Evolutionary conservation across 2,888 invertebrate species (phyloP).

Genomic region (Tholera decimalis): DNA sequence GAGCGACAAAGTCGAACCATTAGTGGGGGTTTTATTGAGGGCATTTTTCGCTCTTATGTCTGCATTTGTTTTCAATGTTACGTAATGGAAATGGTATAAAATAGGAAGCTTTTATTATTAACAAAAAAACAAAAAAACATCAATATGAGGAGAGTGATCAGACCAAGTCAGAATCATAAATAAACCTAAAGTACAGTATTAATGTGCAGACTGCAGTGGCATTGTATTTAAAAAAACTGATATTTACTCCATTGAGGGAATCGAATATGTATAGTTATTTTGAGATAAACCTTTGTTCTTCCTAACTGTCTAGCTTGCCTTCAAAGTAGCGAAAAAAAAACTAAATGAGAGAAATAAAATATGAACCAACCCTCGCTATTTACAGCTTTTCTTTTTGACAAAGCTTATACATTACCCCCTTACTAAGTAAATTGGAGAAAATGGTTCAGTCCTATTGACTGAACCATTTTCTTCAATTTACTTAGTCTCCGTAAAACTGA

Average conservation of each 20-base stretch:
- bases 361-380: slow-evolving; percentile 44
- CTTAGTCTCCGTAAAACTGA: slow-evolving; percentile 40
- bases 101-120: slow-evolving; percentile 15
- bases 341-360: slow-evolving; percentile 30
- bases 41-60: slow-evolving; percentile 36
- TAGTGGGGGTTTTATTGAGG: slow-evolving; percentile 56
- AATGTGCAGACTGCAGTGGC: background rate
- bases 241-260: slow-evolving; percentile 23
- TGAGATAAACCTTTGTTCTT: slow-evolving; percentile 8
- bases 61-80: slow-evolving; percentile 21
- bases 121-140: background rate
- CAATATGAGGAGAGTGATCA: background rate
- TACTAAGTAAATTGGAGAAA: too few relatives aligned
- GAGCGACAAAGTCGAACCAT: slow-evolving; percentile 43
- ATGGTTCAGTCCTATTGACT: too few relatives aligned
- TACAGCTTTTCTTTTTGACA: slow-evolving; percentile 50
- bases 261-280: slow-evolving; percentile 17
- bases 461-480: slow-evolving; percentile 61
- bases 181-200: slow-evolving; percentile 1
- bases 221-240: too few relatives aligned
- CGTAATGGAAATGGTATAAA: slow-evolving; percentile 10
- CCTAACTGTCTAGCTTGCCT: slow-evolving; percentile 5
- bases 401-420: slow-evolving; percentile 39
- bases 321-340: slow-evolving; percentile 19
- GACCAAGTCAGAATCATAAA: background rate